Evolutionary conservation across 2,888 invertebrate species (phyloP), one percentile per base, ranked within the genome.

Genomic region (Diplazon laetatorius): DNA sequence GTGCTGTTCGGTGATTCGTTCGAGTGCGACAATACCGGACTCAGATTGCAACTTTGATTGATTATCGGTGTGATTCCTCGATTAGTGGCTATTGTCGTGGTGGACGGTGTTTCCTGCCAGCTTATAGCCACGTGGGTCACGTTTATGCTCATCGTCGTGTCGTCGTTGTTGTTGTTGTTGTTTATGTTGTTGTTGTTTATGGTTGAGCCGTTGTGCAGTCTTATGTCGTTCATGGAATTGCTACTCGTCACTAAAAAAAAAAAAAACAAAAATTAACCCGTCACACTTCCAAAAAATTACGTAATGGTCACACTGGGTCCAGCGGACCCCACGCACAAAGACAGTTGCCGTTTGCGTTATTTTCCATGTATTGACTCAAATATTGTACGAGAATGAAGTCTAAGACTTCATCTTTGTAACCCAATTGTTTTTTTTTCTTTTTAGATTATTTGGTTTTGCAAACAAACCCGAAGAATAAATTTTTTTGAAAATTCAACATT

Each of bases 171-270:
- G 65, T 82, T 86, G 22, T 83, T 66, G 46, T 80, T 86, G 63
- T 82, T 81, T 50, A 73, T 83, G 52, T 78, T 82, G 42, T 81
- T 82, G 70, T 84, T 85, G 63, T 81, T 82, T 22, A 79, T 76
- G 75, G 79, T 84, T 10, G 86, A 84, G 5, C 88, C 89, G 16
- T 86, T 90, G 59, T 86, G 87, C n/a, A 89, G 69, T 66, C 88
- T 89, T 37, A 89, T 85, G 37, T 90, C 90, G 35, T 91, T 89
- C 79, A 90, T 71, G n/a, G 90, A 90, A 62, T 82, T 88, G 68
- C 88, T 90, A 70, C 80, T 89, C 62, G 87, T 86, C n/a, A 90
- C 90, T 90, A 82, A 1, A 82, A 82, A 30, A 46, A 2, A 2
- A 6, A 30, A 82, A 1, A 82, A 82, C 25, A 46, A 2, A 2